These are phyloP conservation scores for Dryobotodes eremita DNA, from an alignment of 2,888 invertebrate genomes.

Conservation along the genomic window DNA sequence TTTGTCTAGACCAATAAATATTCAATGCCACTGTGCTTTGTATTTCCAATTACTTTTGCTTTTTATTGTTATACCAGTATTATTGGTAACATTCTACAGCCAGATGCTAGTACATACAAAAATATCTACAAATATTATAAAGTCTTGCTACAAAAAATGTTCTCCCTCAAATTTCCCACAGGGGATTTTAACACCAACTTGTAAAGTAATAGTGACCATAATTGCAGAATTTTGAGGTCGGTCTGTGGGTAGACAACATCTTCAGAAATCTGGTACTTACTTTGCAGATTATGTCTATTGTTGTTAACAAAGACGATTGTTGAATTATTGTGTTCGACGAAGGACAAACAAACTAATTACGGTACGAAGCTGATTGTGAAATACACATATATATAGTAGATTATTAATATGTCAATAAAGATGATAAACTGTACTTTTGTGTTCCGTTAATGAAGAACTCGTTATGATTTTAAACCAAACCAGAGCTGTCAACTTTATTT, in stretches of 20 bases:
- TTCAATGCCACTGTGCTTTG: constrained; percentile 36
- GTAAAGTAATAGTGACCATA: neutral
- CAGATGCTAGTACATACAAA: constrained; percentile 23
- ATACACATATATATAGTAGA: neutral
- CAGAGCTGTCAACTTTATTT: neutral
- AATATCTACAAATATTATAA: too few relatives aligned
- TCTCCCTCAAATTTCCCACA: neutral
- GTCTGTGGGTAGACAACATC: neutral
- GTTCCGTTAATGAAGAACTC: neutral
- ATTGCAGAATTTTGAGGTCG: constrained; percentile 2
- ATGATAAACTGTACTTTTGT: neutral
- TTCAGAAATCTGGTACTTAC: constrained; percentile 21
- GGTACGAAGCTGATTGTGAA: neutral
- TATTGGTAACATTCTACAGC: constrained; percentile 49
- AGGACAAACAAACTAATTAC: constrained; percentile 10
- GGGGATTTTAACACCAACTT: constrained; percentile 4
- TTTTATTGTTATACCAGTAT: constrained; percentile 33
- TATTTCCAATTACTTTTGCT: constrained; percentile 54
- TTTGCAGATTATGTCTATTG: constrained; percentile 23
- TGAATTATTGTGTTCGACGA: neutral
- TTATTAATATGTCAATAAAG: neutral
- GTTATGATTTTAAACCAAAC: too few relatives aligned
- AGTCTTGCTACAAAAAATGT: constrained; percentile 21
- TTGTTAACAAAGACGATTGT: constrained; percentile 15
- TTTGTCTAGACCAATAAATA: constrained; percentile 69